Evolutionary conservation across 2,113 vertebrate species (phyloP).

Genomic region (Chaetodon trifascialis): DNA sequence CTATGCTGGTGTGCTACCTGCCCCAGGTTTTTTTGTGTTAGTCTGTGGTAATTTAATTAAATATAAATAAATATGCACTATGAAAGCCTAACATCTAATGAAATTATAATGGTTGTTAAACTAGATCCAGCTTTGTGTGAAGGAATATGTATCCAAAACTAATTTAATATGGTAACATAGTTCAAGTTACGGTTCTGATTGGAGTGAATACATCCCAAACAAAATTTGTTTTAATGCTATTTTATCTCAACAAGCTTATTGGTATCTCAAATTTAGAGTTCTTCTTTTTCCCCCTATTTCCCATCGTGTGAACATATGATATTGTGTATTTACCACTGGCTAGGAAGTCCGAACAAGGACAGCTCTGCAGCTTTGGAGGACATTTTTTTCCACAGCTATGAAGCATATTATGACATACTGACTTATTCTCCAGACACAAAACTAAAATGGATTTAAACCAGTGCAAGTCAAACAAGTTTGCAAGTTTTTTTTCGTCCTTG

Average conservation of each 20-base stretch:
- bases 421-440: constrained; percentile 45
- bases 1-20: not conserved
- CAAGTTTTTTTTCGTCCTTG: too few species aligned
- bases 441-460: constrained; percentile 32
- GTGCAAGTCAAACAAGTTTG: constrained; percentile 47
- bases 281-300: not conserved
- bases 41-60: not conserved
- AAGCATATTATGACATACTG: constrained; percentile 3
- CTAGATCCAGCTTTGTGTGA: not conserved
- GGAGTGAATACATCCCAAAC: not conserved
- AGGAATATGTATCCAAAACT: not conserved
- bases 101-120: not conserved
- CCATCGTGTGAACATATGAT: not conserved
- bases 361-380: not conserved
- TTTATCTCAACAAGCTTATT: not conserved
- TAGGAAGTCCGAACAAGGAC: not conserved
- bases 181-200: not conserved
- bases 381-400: not conserved
- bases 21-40: not conserved
- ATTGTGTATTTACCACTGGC: not conserved
- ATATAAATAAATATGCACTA: not conserved
- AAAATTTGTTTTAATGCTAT: not conserved
- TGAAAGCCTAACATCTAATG: not conserved
- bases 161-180: not conserved
- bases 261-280: not conserved